Evolutionary conservation across 2,113 vertebrate genomes (phyloP), one percentile per base, ranked within the genome.

Genomic region (Gallinago media): DNA sequence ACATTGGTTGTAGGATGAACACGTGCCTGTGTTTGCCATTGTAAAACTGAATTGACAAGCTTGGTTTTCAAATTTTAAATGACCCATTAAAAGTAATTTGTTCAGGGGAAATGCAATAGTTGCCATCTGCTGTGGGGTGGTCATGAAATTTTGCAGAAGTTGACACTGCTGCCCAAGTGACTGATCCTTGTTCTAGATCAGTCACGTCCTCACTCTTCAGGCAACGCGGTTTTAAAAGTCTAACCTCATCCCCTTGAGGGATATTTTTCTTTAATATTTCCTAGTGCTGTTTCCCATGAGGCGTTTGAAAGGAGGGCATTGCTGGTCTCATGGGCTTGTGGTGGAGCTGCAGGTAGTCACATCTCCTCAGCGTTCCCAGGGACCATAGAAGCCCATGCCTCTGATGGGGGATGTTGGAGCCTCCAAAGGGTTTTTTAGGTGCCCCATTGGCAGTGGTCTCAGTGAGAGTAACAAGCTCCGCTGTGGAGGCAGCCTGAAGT

Each of bases 111-210:
- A 27, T 0, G 1, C 36, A 5, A 9, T 6, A 36, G 20, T 47
- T 56, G 32, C 34, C 44, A 7, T 9, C 50, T 46, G 32, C 56
- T 32, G 61, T 15, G 56, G 16, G 29, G 13, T 34, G 40, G 2
- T 27, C 26, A 44, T 4, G 61, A 86, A 42, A 63, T 59, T 63
- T 79, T 80, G 62, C 71, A 75, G 87, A 46, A 61, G 26, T 2
- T 34, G 19, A 17, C 0, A 0, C 36, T 58, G 31, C 13, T 67
- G n/a, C n/a, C 5, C 0, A 0, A 49, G 38, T 2, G 18, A 49
- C 4, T 19, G 38, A 21, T 58, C 31, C 38, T 47, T 59, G 15
- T 0, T 26, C 70, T 20, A 17, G 67, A 25, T 49, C 47, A 72
- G 13, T 11, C n/a, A 1, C 15, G 2, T 38, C 31, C 62, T 75